These are phyloP conservation scores for Triops cancriformis DNA, from an alignment of 1,140 invertebrate genomes.

Conservation along the genomic window DNA sequence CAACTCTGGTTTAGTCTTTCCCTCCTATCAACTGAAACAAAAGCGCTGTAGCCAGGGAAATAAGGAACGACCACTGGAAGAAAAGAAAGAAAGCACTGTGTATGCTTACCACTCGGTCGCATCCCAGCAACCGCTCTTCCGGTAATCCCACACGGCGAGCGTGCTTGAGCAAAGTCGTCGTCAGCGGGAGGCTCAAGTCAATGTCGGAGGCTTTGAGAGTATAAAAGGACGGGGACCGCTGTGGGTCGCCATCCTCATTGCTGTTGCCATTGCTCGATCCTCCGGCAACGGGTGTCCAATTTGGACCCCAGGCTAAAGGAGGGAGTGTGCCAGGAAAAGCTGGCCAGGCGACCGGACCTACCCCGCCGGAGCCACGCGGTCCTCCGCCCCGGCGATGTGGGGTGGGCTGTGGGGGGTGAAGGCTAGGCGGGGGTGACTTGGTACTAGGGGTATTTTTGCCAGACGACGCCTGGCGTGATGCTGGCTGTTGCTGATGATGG, in stretches of 20 bases:
- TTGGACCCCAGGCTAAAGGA: constrained; percentile 24
- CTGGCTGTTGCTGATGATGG: constrained; percentile 24
- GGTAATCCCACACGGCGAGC: constrained; percentile 27
- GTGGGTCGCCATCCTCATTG: constrained; percentile 32
- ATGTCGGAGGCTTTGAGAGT: constrained; percentile 42
- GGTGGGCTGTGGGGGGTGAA: constrained; percentile 41
- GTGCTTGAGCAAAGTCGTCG: constrained; percentile 73
- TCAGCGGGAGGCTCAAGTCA: constrained; percentile 73
- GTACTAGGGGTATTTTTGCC: constrained; percentile 14
- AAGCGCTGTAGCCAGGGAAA: too few species aligned
- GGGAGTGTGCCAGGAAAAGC: constrained; percentile 14
- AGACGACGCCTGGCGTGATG: constrained; percentile 10
- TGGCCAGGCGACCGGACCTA: constrained; percentile 18
- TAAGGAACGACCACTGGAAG: too few species aligned
- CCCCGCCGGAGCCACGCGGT: neutral
- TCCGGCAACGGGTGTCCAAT: constrained; percentile 33
- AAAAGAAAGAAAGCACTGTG: neutral
- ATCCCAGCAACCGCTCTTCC: constrained; percentile 22
- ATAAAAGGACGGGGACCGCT: constrained; percentile 13
- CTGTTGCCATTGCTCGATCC: constrained; percentile 32
- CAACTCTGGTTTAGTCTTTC: too few species aligned
- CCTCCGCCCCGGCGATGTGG: constrained; percentile 30
- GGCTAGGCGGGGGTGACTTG: constrained; percentile 45
- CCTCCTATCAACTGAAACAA: too few species aligned
- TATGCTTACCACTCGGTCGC: constrained; percentile 21